phyloP scores from a whole-genome alignment of 2,888 invertebrate species.

The Rambutsinella grinnellia region DNA sequence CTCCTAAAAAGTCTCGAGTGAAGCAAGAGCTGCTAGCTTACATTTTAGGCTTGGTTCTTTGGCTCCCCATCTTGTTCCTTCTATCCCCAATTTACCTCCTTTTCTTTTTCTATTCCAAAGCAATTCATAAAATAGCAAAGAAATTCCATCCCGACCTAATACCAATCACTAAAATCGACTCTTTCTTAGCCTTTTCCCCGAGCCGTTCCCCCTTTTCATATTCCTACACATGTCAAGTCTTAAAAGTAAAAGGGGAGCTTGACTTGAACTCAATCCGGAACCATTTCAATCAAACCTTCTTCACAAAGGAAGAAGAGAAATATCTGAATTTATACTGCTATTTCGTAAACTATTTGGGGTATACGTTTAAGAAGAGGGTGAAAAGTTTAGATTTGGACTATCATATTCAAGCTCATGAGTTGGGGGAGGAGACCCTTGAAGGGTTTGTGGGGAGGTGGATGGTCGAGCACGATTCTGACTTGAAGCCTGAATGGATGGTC shows the following conservation, averaged over 20 bases:
- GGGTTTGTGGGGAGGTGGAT: slow-evolving; percentile 46
- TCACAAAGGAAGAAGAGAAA: slow-evolving; percentile 7
- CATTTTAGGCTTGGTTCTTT: too few species aligned
- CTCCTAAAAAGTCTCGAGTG: too few species aligned
- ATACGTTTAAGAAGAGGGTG: slow-evolving; percentile 32
- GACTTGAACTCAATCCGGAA: slow-evolving; percentile 17
- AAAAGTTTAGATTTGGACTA: slow-evolving; percentile 15
- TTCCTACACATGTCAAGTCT: slow-evolving; percentile 16
- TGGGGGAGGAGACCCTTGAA: slow-evolving; percentile 27
- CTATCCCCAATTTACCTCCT: too few species aligned
- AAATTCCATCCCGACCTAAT: slow-evolving; percentile 13
- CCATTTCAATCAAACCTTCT: slow-evolving; percentile 35
- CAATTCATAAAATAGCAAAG: slow-evolving; percentile 8
- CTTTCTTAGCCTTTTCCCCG: not conserved
- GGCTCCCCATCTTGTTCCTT: too few species aligned
- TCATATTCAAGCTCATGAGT: slow-evolving; percentile 24
- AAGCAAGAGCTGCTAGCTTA: too few species aligned
- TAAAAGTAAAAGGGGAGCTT: slow-evolving; percentile 18
- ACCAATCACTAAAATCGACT: slow-evolving; percentile 8
- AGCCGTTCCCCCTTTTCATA: not conserved
- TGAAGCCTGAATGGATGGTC: slow-evolving; percentile 16
- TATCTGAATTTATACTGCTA: slow-evolving; percentile 40
- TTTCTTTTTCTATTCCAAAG: too few species aligned
- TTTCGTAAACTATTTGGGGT: slow-evolving; percentile 32
- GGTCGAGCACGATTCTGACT: slow-evolving; percentile 11